phyloP scores from a whole-genome alignment of 2,888 invertebrate species.

The Drosophila planitibia region DNA sequence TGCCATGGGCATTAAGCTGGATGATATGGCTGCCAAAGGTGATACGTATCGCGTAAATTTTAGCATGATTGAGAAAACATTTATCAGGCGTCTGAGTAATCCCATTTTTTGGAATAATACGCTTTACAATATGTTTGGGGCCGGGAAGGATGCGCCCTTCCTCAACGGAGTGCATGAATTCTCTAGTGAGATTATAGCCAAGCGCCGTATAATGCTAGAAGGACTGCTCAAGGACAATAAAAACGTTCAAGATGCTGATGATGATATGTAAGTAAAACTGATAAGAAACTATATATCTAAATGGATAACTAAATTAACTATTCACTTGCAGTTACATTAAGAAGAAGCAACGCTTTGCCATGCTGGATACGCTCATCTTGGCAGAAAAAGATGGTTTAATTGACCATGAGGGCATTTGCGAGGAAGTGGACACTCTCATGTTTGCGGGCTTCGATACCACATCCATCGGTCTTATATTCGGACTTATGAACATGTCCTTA shows the following conservation, averaged over 20 bases:
- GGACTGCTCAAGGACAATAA: constrained; percentile 29
- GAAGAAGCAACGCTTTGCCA: constrained; percentile 76
- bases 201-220: constrained; percentile 63
- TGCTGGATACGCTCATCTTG: constrained; percentile 76
- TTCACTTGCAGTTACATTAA: constrained; percentile 49
- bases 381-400: constrained; percentile 77
- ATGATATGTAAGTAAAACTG: constrained; percentile 51
- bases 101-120: constrained; percentile 56
- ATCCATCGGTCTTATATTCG: constrained; percentile 77
- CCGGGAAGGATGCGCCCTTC: constrained; percentile 46
- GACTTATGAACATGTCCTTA: constrained; percentile 73
- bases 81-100: constrained; percentile 71
- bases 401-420: constrained; percentile 86
- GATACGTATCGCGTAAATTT: constrained; percentile 74
- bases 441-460: constrained; percentile 76
- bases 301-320: neutral
- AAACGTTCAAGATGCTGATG: constrained; percentile 17
- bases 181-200: constrained; percentile 80
- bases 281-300: neutral
- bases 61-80: constrained; percentile 67
- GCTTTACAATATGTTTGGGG: constrained; percentile 58
- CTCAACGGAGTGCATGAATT: constrained; percentile 73
- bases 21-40: constrained; percentile 74
- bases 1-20: constrained; percentile 77
- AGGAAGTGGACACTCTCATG: constrained; percentile 91